These are phyloP conservation scores for Pantherophis guttatus DNA, from an alignment of 2,113 vertebrate species.

Conservation along the genomic window DNA sequence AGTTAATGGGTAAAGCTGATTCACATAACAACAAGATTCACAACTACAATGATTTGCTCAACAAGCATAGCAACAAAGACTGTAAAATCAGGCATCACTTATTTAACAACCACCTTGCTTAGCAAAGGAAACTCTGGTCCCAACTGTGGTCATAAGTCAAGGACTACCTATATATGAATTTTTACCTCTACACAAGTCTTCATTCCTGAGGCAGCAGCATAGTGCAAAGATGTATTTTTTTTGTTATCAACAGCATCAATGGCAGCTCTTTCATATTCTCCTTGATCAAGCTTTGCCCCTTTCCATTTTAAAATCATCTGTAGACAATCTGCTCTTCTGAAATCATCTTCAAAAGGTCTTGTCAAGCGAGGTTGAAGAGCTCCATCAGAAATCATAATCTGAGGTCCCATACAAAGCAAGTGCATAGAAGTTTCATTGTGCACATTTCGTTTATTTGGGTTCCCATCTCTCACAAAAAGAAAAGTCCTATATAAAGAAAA, in stretches of 20 bases:
- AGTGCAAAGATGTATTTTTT: conserved; percentile 93
- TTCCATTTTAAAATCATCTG: conserved; percentile 93
- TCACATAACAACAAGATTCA: neutral
- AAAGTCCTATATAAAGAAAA: conserved; percentile 79
- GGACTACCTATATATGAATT: neutral
- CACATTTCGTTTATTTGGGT: conserved; percentile 96
- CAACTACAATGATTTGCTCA: neutral
- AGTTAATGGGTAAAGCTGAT: neutral
- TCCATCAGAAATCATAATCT: conserved; percentile 90
- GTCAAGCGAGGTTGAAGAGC: conserved; percentile 87
- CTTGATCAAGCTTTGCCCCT: conserved; percentile 93
- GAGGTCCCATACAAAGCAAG: conserved; percentile 95
- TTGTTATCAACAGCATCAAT: conserved; percentile 92
- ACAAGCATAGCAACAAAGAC: neutral
- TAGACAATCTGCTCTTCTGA: conserved; percentile 87
- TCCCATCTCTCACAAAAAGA: conserved; percentile 92
- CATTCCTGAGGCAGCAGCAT: conserved; percentile 97
- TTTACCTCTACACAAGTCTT: conserved; percentile 95
- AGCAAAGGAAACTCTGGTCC: neutral
- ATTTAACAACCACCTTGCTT: neutral
- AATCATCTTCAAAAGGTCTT: conserved; percentile 85
- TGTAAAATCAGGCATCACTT: neutral
- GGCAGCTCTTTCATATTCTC: conserved; percentile 90
- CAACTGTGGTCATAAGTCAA: neutral
- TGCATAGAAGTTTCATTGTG: conserved; percentile 97